Evolutionary conservation across 2,888 invertebrate genomes (phyloP).

Genomic region (Heteromurus nitidus): DNA sequence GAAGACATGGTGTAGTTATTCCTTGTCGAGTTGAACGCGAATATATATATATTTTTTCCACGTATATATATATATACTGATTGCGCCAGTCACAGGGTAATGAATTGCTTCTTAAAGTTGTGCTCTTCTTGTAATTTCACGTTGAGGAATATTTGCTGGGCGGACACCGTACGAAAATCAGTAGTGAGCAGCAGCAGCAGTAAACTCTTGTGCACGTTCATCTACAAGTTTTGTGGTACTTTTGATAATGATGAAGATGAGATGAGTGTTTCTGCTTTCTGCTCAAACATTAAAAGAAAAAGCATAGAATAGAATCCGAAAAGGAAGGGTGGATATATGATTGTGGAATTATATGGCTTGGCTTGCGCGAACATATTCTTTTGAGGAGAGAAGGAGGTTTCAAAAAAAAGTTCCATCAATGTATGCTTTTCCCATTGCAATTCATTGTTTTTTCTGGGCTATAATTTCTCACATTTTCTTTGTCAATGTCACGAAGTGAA

Average conservation of each 20-base stretch:
- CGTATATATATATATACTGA: not conserved
- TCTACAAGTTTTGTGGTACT: conserved; percentile 30
- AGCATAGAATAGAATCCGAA: conserved; percentile 9
- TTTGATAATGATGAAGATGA: conserved; percentile 34
- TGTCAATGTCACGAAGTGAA: too few relatives aligned
- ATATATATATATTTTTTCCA: not conserved
- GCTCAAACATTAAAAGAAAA: conserved; percentile 53
- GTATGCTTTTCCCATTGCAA: not conserved
- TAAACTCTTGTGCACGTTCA: conserved; percentile 3
- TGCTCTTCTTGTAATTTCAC: conserved; percentile 8
- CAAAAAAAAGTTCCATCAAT: conserved; percentile 25
- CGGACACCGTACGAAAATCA: not conserved
- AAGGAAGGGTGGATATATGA: conserved; percentile 39
- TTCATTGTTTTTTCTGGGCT: not conserved
- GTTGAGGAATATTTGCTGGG: conserved; percentile 1
- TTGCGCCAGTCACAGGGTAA: not conserved
- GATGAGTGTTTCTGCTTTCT: conserved; percentile 46
- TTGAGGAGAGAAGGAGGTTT: conserved; percentile 23
- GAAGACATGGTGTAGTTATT: too few relatives aligned
- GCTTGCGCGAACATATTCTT: not conserved
- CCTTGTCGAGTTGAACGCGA: too few relatives aligned
- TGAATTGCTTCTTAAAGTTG: conserved; percentile 21
- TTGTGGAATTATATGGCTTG: not conserved
- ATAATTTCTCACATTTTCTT: too few relatives aligned
- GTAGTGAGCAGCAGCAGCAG: not conserved